A percentile compares a stretch with the other conserved stretches of the same genome.
phyloP scores from a whole-genome alignment of 2,888 invertebrate species.

The Cistogaster globosa region DNA sequence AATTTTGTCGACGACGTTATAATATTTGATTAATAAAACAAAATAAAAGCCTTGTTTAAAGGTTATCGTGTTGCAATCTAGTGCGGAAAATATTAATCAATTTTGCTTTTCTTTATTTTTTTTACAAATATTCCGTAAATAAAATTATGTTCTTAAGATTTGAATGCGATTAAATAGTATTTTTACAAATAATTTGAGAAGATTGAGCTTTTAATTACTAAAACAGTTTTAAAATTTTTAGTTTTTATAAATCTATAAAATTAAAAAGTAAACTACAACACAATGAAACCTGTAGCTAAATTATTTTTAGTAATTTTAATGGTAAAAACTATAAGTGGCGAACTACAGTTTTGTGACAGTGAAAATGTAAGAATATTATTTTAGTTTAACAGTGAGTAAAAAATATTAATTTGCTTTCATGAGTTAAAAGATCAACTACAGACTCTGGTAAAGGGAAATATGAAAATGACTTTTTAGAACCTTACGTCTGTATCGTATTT shows the following conservation, averaged over 20 bases:
- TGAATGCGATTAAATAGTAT: conserved; percentile 16
- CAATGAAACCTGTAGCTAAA: conserved; percentile 20
- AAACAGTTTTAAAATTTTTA: not conserved
- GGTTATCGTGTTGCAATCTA: conserved; percentile 7
- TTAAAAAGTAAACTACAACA: not conserved
- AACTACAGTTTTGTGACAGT: conserved; percentile 3
- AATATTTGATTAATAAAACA: not conserved
- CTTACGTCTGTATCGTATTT: no score
- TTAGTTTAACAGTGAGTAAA: not conserved
- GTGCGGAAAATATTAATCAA: not conserved
- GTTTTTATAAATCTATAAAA: conserved; percentile 19
- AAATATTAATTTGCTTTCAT: not conserved
- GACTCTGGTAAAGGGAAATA: not conserved
- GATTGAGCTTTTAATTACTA: not conserved
- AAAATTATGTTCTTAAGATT: conserved; percentile 16
- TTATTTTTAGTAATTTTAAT: conserved; percentile 3
- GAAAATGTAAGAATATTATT: conserved; percentile 42
- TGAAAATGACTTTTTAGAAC: no score
- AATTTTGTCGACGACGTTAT: no score
- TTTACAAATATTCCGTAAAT: not conserved
- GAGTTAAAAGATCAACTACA: no score
- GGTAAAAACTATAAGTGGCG: not conserved
- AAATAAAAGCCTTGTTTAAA: not conserved
- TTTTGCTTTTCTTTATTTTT: not conserved
- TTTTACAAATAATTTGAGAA: conserved; percentile 12